Percentiles rank a stretch among this genome's conserved stretches.
Evolutionary conservation across 1,140 invertebrate genomes (phyloP).

Genomic region (Cephus cinctus): DNA sequence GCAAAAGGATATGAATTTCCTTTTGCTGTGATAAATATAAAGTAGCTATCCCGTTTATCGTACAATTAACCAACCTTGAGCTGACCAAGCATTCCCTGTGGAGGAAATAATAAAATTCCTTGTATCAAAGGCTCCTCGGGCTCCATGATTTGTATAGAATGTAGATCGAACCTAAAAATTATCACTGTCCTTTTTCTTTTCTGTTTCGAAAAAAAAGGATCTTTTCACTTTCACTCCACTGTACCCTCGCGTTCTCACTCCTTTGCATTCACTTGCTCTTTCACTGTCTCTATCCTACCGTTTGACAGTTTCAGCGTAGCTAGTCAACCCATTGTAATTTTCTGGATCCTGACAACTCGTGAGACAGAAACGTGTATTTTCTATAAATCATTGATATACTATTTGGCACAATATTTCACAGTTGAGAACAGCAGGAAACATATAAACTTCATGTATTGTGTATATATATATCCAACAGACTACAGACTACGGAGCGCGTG

Average conservation of each 20-base stretch:
- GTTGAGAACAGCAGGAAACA: too few species aligned
- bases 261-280: constrained; percentile 6
- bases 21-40: constrained; percentile 5
- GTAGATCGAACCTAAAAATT: constrained; percentile 5
- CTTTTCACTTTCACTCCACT: constrained; percentile 24
- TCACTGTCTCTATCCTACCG: constrained; percentile 1
- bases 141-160: constrained; percentile 56
- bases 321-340: too few species aligned
- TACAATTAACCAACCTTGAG: constrained; percentile 51
- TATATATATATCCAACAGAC: too few species aligned
- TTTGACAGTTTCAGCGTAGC: constrained; percentile 24
- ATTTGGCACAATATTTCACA: too few species aligned
- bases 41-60: constrained; percentile 8
- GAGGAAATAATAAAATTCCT: constrained; percentile 69
- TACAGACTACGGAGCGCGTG: too few species aligned
- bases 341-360: too few species aligned
- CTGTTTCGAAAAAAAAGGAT: constrained; percentile 16
- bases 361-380: too few species aligned
- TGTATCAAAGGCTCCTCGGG: constrained; percentile 65
- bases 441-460: too few species aligned
- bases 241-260: constrained; percentile 16
- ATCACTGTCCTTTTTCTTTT: background rate
- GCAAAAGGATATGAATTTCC: background rate
- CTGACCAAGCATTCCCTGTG: constrained; percentile 62
- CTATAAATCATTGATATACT: too few species aligned